Conservation (phyloP, 2,113 vertebrate species). For the Caranx ignobilis region DNA sequence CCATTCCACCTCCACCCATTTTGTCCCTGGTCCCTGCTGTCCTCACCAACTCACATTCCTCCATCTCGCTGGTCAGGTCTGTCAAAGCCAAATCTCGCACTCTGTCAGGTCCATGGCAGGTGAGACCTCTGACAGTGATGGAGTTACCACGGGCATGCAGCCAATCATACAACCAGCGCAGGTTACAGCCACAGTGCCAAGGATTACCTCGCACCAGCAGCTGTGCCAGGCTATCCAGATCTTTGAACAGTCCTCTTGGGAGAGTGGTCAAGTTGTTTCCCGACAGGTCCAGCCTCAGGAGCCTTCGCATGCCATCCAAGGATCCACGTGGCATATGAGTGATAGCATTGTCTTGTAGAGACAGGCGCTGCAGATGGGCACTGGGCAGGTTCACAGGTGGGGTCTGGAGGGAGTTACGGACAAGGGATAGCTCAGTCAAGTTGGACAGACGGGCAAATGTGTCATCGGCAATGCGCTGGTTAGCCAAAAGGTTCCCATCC, state of each 20-base stretch:
- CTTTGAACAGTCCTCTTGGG: constrained; percentile 91
- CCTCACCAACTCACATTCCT: constrained; percentile 88
- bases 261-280: constrained; percentile 95
- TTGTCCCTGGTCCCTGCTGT: constrained; percentile 73
- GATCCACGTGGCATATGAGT: constrained; percentile 91
- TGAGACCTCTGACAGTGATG: constrained; percentile 91
- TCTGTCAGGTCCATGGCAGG: constrained; percentile 91
- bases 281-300: constrained; percentile 92
- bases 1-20: constrained; percentile 68
- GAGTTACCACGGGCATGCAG: constrained; percentile 86
- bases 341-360: constrained; percentile 93
- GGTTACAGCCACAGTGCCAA: constrained; percentile 95
- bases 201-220: constrained; percentile 93
- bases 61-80: constrained; percentile 91
- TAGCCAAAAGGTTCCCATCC: constrained; percentile 95
- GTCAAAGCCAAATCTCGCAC: constrained; percentile 90
- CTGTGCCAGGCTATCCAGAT: constrained; percentile 89
- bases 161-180: constrained; percentile 95
- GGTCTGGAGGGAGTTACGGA: constrained; percentile 91
- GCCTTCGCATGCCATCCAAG: constrained; percentile 87
- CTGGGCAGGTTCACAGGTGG: constrained; percentile 92
- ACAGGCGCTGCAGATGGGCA: constrained; percentile 88
- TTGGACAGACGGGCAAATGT: constrained; percentile 93
- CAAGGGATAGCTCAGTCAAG: constrained; percentile 92
- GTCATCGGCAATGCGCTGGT: constrained; percentile 95